Conservation (phyloP, 2,797 vertebrate genomes). For the Eulemur albifrons region DNA sequence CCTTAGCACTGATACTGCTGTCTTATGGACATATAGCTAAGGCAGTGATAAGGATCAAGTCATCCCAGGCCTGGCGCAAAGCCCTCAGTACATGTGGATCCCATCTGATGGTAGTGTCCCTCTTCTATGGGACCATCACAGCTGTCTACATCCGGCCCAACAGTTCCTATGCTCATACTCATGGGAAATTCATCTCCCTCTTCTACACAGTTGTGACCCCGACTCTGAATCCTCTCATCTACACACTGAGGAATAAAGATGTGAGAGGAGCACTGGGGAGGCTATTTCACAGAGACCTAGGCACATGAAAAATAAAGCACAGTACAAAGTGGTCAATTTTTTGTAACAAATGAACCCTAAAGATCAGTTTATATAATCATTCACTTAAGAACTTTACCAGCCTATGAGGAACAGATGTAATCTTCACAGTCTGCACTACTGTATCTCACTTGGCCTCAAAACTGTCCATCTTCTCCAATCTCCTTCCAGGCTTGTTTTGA, state of each 20-base stretch:
- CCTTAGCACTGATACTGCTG: constrained; percentile 32
- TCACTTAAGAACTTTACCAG: background rate
- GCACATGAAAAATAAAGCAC: background rate
- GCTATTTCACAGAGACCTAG: background rate
- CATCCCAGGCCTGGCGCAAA: constrained; percentile 51
- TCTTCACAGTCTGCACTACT: background rate
- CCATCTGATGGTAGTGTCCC: constrained; percentile 45
- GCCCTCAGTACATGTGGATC: constrained; percentile 60
- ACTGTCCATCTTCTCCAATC: background rate
- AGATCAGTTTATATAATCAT: background rate
- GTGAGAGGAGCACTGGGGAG: constrained; percentile 57
- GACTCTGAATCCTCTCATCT: constrained; percentile 66
- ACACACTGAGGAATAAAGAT: constrained; percentile 68
- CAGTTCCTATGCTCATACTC: constrained; percentile 33
- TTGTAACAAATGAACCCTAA: background rate
- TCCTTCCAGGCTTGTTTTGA: background rate
- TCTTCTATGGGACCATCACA: constrained; percentile 55
- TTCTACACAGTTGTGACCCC: constrained; percentile 48
- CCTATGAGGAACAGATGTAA: background rate
- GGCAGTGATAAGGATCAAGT: constrained; percentile 39
- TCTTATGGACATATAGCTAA: constrained; percentile 36
- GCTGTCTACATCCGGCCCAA: constrained; percentile 46
- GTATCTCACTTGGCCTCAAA: background rate
- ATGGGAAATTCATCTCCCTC: constrained; percentile 50
- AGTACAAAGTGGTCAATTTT: background rate